Conservation (phyloP, 2,113 vertebrate genomes). For the Cathartes aura region DNA sequence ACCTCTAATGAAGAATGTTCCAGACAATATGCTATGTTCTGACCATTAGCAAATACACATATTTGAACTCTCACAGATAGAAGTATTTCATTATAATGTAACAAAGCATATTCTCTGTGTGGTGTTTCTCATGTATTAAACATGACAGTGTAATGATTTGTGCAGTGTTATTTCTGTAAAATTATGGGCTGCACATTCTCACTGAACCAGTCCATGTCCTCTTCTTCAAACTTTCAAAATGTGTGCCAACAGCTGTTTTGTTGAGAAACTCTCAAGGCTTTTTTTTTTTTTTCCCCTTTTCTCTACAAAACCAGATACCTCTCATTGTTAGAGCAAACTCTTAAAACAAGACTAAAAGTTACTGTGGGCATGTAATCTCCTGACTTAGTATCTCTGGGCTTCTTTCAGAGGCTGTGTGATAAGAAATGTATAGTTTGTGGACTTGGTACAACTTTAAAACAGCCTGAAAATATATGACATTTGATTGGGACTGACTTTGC, state of each 20-base stretch:
- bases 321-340: not conserved
- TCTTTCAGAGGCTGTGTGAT: not conserved
- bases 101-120: not conserved
- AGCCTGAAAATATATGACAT: not conserved
- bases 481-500: not conserved
- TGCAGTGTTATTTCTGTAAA: slow-evolving; percentile 13
- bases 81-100: slow-evolving; percentile 14
- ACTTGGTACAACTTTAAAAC: not conserved
- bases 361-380: not conserved
- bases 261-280: not conserved
- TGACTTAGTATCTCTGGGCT: not conserved
- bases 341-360: not conserved
- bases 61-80: slow-evolving; percentile 19
- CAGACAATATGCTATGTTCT: not conserved
- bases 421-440: not conserved
- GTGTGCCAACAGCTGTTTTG: not conserved
- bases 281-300: not conserved
- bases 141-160: not conserved
- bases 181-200: slow-evolving; percentile 25
- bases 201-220: not conserved
- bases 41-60: not conserved
- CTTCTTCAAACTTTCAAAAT: not conserved
- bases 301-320: not conserved
- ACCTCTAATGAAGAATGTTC: not conserved
- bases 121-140: slow-evolving; percentile 26